These are phyloP conservation scores for Sebastes kiyomatsui DNA, from an alignment of 2,797 vertebrate genomes.

Conservation along the genomic window DNA sequence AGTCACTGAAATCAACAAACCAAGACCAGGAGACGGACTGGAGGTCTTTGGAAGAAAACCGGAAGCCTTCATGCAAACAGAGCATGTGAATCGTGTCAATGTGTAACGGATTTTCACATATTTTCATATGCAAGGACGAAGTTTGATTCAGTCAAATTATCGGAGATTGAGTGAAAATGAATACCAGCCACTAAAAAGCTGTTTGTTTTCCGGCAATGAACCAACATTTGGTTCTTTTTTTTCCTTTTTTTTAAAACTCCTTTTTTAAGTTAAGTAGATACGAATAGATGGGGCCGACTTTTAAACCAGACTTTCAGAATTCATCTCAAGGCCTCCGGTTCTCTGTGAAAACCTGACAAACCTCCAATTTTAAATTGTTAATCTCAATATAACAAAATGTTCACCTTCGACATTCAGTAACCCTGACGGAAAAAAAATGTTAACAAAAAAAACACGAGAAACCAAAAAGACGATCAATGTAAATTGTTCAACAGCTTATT, in stretches of 20 bases:
- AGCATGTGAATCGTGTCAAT: neutral
- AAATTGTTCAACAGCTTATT: conserved; percentile 72
- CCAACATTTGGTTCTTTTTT: conserved; percentile 9
- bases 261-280: neutral
- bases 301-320: neutral
- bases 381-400: conserved; percentile 51
- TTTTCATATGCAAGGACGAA: neutral
- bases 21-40: conserved; percentile 41
- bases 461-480: conserved; percentile 31
- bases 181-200: neutral
- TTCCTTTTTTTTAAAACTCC: neutral
- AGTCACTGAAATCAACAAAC: conserved; percentile 69
- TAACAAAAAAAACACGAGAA: conserved; percentile 15
- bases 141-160: conserved; percentile 14
- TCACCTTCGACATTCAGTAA: conserved; percentile 63
- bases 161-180: neutral
- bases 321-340: conserved; percentile 29
- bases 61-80: conserved; percentile 37
- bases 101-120: neutral
- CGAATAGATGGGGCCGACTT: neutral
- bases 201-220: neutral
- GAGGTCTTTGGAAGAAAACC: conserved; percentile 41
- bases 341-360: conserved; percentile 37
- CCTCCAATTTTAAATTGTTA: conserved; percentile 38
- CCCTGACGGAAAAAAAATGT: conserved; percentile 38